These are phyloP conservation scores for Ormyrus labotus DNA, from an alignment of 2,888 invertebrate genomes.

Conservation along the genomic window DNA sequence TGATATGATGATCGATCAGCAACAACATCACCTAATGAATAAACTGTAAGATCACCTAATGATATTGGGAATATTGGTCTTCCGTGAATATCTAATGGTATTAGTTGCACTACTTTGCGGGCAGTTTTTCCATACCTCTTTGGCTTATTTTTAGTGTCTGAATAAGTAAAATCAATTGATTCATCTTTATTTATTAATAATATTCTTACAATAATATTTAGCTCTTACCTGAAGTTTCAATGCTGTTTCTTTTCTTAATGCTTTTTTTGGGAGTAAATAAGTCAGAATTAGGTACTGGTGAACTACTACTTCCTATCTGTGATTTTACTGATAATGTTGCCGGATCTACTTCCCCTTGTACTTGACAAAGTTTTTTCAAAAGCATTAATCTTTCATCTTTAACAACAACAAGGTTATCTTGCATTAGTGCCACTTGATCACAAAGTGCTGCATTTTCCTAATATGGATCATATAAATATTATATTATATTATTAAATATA, in stretches of 20 bases:
- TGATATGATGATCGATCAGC: conserved; percentile 83
- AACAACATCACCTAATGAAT: conserved; percentile 86
- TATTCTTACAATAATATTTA: conserved; percentile 8
- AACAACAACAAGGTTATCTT: conserved; percentile 87
- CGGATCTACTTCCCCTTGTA: conserved; percentile 73
- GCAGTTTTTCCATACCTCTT: conserved; percentile 65
- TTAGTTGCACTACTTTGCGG: conserved; percentile 79
- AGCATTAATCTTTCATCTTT: conserved; percentile 91
- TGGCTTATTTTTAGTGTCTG: conserved; percentile 68
- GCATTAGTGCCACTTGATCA: conserved; percentile 91
- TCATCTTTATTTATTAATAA: neutral
- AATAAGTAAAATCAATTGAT: conserved; percentile 43
- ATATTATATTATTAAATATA: neutral
- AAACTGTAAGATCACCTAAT: conserved; percentile 83
- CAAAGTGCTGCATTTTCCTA: conserved; percentile 91
- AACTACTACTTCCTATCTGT: conserved; percentile 65
- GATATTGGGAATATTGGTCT: conserved; percentile 85
- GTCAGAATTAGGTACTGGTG: conserved; percentile 63
- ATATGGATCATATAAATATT: conserved; percentile 49
- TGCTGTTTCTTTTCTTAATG: conserved; percentile 67
- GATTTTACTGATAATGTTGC: conserved; percentile 62
- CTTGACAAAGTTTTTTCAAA: conserved; percentile 85
- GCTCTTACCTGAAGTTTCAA: conserved; percentile 65
- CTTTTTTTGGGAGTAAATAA: conserved; percentile 67
- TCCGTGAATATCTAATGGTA: conserved; percentile 82